A percentile compares a stretch with the other conserved stretches of the same genome.
These are phyloP conservation scores for Trissolcus japonicus DNA, from an alignment of 2,888 invertebrate genomes.

Conservation along the genomic window DNA sequence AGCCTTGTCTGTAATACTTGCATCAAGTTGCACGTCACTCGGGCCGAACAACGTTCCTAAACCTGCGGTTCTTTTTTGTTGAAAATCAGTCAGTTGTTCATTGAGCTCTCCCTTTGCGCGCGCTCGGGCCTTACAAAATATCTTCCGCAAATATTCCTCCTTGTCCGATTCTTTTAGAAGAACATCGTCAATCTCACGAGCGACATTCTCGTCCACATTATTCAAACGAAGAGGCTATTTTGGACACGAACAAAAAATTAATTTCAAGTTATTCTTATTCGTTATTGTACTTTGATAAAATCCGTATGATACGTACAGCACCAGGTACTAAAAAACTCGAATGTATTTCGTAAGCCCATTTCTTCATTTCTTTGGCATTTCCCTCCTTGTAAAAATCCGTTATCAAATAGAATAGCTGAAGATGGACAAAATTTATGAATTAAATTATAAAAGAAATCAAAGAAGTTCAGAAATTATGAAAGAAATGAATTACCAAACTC, in stretches of 20 bases:
- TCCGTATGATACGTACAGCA: constrained; percentile 80
- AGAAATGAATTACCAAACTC: constrained; percentile 78
- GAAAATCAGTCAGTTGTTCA: constrained; percentile 88
- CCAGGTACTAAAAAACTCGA: constrained; percentile 95
- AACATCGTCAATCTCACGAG: constrained; percentile 92
- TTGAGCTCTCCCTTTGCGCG: constrained; percentile 89
- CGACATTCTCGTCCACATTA: constrained; percentile 90
- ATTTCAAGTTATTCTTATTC: not conserved
- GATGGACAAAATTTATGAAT: constrained; percentile 58
- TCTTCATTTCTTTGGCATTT: constrained; percentile 91
- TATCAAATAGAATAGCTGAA: constrained; percentile 89
- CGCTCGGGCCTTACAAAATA: constrained; percentile 91
- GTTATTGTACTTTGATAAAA: not conserved
- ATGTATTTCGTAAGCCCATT: constrained; percentile 99
- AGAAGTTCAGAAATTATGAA: not conserved
- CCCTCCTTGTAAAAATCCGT: constrained; percentile 93
- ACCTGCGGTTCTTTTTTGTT: constrained; percentile 92
- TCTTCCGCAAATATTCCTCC: constrained; percentile 89
- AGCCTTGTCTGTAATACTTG: constrained; percentile 86
- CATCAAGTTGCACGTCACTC: constrained; percentile 86
- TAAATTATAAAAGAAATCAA: constrained; percentile 27
- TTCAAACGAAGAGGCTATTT: constrained; percentile 86
- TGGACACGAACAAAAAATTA: not conserved
- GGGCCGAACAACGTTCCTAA: constrained; percentile 94
- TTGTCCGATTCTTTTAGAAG: constrained; percentile 90